Percentiles rank a stretch among this genome's conserved stretches.
Conservation (phyloP, 2,888 invertebrate genomes). For the Papilio elwesi region DNA sequence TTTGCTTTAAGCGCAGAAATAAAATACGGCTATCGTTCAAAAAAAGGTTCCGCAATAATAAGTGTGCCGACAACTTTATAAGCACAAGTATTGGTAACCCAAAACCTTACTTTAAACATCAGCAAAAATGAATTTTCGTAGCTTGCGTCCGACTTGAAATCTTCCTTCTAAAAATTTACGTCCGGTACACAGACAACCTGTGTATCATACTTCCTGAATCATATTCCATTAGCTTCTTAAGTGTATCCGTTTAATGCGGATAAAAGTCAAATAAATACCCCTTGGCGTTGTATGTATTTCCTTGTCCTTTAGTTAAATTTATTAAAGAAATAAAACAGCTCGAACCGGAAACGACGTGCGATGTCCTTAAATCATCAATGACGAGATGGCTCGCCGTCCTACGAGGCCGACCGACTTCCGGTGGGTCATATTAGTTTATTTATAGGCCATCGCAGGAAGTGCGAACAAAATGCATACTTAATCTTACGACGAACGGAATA, state of each 20-base stretch:
- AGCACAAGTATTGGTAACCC: background rate
- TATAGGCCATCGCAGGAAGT: conserved; percentile 70
- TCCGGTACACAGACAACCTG: no score
- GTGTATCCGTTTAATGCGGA: background rate
- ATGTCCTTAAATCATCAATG: conserved; percentile 29
- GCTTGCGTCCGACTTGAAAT: no score
- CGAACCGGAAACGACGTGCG: background rate
- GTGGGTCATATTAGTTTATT: conserved; percentile 69
- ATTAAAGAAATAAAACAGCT: conserved; percentile 2
- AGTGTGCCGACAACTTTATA: background rate
- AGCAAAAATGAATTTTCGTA: no score
- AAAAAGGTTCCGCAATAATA: conserved; percentile 10
- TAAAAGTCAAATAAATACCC: background rate
- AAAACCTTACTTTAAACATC: background rate
- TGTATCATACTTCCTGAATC: background rate
- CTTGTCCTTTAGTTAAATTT: background rate
- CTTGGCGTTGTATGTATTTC: background rate
- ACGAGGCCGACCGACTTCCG: conserved; percentile 69
- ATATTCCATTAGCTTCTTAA: background rate
- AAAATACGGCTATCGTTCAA: background rate
- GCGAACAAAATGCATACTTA: conserved; percentile 64
- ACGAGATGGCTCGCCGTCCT: conserved; percentile 55
- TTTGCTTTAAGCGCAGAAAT: conserved; percentile 1
- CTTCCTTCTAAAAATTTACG: background rate
- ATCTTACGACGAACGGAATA: conserved; percentile 69